Base-by-base conservation (phyloP, 2,113 vertebrate genomes). In the Ramphastos sulfuratus region DNA sequence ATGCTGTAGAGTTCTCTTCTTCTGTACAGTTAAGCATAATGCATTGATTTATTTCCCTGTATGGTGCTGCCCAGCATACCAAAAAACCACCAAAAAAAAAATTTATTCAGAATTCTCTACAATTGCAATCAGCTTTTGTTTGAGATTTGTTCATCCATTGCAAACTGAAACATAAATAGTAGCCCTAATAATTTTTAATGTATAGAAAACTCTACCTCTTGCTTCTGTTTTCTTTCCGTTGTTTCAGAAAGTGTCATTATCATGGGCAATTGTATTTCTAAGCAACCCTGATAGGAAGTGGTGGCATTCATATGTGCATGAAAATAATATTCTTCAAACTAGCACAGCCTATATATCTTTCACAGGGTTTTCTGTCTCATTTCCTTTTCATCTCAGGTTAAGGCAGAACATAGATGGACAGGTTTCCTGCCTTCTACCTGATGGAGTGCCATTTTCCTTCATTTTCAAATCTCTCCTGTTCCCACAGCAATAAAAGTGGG, bases 401-500 rank as follows among this genome's bases (percentile, higher is more conserved):
- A 54, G 20, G 20, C 9, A 82, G 5, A 27, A 24, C 12, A 27
- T 10, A 63, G 12, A 18, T 39, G 11, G 4, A 14, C 58, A n/a
- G 20, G 8, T 46, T 9, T 78, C 6, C 23, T 28, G 12, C 28
- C 42, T 39, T 31, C 28, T 52, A 42, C 8, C 8, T 33, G 27
- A 4, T 23, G 6, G 12, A 77, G 4, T 2, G 58, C 7, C 1
- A 0, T 35, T 14, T n/a, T 71, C 20, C 12, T 71, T 31, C 4
- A 19, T 23, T 78, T 46, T 18, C 31, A 82, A 42, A 52, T 6
- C 6, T 17, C 6, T 56, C 74, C 59, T 63, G 30, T 33, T 5
- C 30, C n/a, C 15, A 28, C 9, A 87, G 37, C 6, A n/a, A 35
- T 18, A 17, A 13, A 85, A 81, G 6, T 20, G 1, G 30, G 10